phyloP scores from a whole-genome alignment of 2,113 vertebrate species.

The Ailuropoda melanoleuca region DNA sequence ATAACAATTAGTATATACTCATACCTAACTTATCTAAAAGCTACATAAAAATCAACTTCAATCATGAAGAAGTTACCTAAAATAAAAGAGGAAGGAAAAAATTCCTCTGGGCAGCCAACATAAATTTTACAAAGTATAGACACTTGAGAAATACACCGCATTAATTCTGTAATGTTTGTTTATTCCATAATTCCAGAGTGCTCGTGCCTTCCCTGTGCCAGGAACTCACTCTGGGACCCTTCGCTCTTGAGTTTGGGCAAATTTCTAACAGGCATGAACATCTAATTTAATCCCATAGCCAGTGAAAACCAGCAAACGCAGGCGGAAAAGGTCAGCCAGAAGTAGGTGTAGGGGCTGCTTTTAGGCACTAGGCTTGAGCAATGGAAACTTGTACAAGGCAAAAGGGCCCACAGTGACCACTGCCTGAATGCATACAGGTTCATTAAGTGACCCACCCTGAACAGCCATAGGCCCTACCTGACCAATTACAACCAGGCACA shows the following conservation, averaged over 20 bases:
- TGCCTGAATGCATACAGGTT: not conserved
- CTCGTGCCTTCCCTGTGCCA: not conserved
- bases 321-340: not conserved
- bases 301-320: not conserved
- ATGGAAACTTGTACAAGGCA: not conserved
- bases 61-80: not conserved
- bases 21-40: not conserved
- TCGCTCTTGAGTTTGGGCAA: not conserved
- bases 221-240: not conserved
- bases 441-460: not conserved
- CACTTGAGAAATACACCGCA: not conserved
- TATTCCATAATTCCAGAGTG: not conserved
- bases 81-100: conserved; percentile 22
- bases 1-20: not conserved
- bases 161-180: not conserved
- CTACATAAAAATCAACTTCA: conserved; percentile 4
- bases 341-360: not conserved
- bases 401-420: not conserved
- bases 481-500: not conserved
- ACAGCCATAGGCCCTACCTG: not conserved
- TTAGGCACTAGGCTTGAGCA: not conserved
- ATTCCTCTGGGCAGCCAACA: conserved; percentile 9
- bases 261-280: conserved; percentile 12
- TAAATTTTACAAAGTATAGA: not conserved
- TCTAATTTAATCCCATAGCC: not conserved